Conservation (phyloP, 2,797 vertebrate species). For the Lithobates pipiens region DNA sequence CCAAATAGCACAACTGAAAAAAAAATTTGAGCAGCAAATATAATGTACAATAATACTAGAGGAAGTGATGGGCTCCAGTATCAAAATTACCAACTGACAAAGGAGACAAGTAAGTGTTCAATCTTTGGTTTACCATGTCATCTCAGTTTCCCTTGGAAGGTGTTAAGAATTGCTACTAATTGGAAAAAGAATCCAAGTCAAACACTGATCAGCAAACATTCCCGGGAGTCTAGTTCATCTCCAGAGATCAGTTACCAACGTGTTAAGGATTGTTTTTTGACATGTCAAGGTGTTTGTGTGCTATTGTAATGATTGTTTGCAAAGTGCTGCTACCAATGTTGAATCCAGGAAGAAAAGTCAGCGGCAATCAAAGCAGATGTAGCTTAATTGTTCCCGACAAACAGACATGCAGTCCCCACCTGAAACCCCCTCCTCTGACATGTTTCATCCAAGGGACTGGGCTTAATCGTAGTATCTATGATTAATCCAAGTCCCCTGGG, state of each 20-base stretch:
- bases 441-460: no score
- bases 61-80: background rate
- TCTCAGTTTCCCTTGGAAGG: slow-evolving; percentile 1
- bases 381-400: no score
- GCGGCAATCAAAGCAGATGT: no score
- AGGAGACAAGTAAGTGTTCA: background rate
- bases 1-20: no score
- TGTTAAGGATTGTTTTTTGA: slow-evolving; percentile 35
- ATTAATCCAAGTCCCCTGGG: no score
- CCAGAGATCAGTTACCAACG: slow-evolving; percentile 59
- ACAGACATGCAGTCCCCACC: no score
- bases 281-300: background rate
- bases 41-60: background rate
- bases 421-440: no score
- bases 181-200: slow-evolving; percentile 50
- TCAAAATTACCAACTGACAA: background rate
- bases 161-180: slow-evolving; percentile 41
- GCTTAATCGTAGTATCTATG: no score
- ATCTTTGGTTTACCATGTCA: background rate
- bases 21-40: background rate
- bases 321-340: background rate
- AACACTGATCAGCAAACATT: slow-evolving; percentile 36
- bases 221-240: slow-evolving; percentile 20
- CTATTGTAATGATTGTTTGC: background rate
- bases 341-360: no score